Evolutionary conservation across 1,140 invertebrate genomes (phyloP).

Genomic region (Myzus persicae): DNA sequence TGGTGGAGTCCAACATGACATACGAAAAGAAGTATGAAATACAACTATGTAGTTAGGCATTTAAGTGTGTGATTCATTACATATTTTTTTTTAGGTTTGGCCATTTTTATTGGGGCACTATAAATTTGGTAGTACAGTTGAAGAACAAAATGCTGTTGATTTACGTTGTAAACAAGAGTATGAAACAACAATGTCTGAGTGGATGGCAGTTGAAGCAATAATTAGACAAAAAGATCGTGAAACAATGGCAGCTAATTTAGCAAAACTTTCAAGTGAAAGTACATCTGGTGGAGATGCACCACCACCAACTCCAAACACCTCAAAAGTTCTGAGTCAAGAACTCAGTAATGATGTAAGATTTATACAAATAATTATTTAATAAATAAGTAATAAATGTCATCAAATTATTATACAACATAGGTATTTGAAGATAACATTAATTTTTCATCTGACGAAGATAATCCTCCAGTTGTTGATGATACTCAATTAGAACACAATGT

Average conservation of each 20-base stretch:
- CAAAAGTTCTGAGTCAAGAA: conserved; percentile 62
- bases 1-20: conserved; percentile 80
- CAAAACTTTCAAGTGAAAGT: conserved; percentile 70
- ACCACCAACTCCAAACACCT: conserved; percentile 59
- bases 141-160: conserved; percentile 76
- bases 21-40: conserved; percentile 73
- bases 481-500: conserved; percentile 29
- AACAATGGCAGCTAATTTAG: conserved; percentile 70
- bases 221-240: conserved; percentile 84
- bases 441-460: conserved; percentile 63
- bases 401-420: conserved; percentile 60
- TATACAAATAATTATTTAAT: not conserved
- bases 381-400: not conserved
- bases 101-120: conserved; percentile 90
- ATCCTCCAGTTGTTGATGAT: conserved; percentile 61
- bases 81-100: conserved; percentile 73
- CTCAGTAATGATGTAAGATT: conserved; percentile 70
- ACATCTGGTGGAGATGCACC: conserved; percentile 64
- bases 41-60: not conserved
- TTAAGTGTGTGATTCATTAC: not conserved
- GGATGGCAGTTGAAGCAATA: conserved; percentile 92
- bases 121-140: conserved; percentile 76
- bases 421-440: conserved; percentile 65
- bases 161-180: conserved; percentile 75
- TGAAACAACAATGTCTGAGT: conserved; percentile 91